Conservation (phyloP, 2,797 vertebrate species). For the Hyperoplus lanceolatus region DNA sequence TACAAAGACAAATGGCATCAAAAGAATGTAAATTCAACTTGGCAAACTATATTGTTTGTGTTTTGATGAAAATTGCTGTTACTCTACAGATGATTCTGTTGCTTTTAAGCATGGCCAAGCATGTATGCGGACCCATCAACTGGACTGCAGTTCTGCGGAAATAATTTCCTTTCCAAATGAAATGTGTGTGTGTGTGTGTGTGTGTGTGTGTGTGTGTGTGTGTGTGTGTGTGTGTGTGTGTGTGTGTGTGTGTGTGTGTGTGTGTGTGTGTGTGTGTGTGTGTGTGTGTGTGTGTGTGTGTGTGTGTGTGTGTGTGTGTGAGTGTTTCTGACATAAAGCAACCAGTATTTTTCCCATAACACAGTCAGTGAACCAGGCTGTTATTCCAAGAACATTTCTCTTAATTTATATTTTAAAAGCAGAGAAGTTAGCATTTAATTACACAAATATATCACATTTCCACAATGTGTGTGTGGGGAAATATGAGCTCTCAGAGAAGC, state of each 20-base stretch:
- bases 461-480: slow-evolving; percentile 36
- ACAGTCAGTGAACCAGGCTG: slow-evolving; percentile 16
- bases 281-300: slow-evolving; percentile 42
- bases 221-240: slow-evolving; percentile 47
- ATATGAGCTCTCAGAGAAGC: slow-evolving; percentile 39
- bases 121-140: slow-evolving; percentile 25
- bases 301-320: slow-evolving; percentile 46
- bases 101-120: slow-evolving; percentile 49
- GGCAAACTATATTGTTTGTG: slow-evolving; percentile 29
- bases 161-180: slow-evolving; percentile 60
- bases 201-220: slow-evolving; percentile 43
- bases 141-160: slow-evolving; percentile 41
- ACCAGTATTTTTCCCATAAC: slow-evolving; percentile 26
- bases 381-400: slow-evolving; percentile 29
- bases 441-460: slow-evolving; percentile 60
- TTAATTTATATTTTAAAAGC: slow-evolving; percentile 36
- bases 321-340: slow-evolving; percentile 44
- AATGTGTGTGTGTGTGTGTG: slow-evolving; percentile 36
- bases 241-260: slow-evolving; percentile 42
- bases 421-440: slow-evolving; percentile 44
- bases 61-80: slow-evolving; percentile 54
- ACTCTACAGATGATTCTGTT: slow-evolving; percentile 47
- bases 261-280: slow-evolving; percentile 45
- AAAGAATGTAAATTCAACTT: slow-evolving; percentile 50
- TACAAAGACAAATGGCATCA: slow-evolving; percentile 55